Evolutionary conservation across 2,797 vertebrate species (phyloP).

Genomic region (Microctenopoma lineatum): DNA sequence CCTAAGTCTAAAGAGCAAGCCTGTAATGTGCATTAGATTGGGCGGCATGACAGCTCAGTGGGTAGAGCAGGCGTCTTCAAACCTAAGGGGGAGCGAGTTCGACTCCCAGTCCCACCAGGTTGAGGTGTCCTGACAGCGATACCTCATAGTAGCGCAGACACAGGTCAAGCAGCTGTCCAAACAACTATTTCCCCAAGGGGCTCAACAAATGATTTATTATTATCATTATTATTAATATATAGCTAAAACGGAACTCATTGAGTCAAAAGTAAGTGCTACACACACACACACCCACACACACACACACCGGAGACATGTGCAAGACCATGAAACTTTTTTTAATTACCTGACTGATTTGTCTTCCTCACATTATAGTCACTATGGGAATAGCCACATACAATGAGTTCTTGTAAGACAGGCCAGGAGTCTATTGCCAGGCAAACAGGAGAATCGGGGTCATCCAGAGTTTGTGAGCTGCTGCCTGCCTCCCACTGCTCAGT

Average conservation of each 20-base stretch:
- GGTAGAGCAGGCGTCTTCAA: too few relatives aligned
- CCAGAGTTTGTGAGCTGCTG: slow-evolving; percentile 45
- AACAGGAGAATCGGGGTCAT: slow-evolving; percentile 42
- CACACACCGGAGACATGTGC: slow-evolving; percentile 23
- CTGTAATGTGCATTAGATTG: not conserved
- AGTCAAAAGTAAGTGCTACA: not conserved
- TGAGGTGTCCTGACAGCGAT: too few relatives aligned
- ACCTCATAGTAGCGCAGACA: too few relatives aligned
- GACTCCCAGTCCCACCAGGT: too few relatives aligned
- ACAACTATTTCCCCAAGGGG: too few relatives aligned
- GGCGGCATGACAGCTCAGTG: too few relatives aligned
- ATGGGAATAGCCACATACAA: slow-evolving; percentile 60
- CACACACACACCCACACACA: not conserved
- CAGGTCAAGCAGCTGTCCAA: too few relatives aligned
- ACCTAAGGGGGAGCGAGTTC: too few relatives aligned
- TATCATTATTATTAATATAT: too few relatives aligned
- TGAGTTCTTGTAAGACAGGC: slow-evolving; percentile 55
- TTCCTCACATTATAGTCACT: slow-evolving; percentile 32
- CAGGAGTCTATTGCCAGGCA: slow-evolving; percentile 27
- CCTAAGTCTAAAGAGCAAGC: not conserved
- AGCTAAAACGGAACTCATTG: not conserved
- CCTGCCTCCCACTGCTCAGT: slow-evolving; percentile 19
- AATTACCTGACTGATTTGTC: slow-evolving; percentile 41
- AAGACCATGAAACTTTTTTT: slow-evolving; percentile 13
- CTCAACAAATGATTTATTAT: too few relatives aligned